Evolutionary conservation across 30 jellyfish, hydroid and myxozoan species (phyloP), one percentile per base, ranked within the genome.

Genomic region (Turritopsis rubra): DNA sequence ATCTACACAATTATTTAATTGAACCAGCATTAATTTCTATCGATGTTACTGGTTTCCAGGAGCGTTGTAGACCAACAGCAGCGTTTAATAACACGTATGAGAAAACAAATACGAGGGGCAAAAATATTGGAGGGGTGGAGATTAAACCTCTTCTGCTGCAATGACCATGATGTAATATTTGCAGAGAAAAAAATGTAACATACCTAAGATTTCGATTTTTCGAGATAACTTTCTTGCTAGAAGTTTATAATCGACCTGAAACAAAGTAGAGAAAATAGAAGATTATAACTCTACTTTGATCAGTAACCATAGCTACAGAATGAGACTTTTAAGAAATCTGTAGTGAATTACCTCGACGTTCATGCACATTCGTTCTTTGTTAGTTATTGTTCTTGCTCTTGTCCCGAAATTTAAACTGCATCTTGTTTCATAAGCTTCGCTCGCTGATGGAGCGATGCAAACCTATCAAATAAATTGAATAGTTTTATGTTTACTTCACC

Each of bases 371-470:
- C 99, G 52, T 79, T 93, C 99, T 66, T 93, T 93, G 72, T 93
- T 93, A 19, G 96, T 93, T 21, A 93, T 93, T 53, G 95, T 93
- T 81, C 99, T 88, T 85, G 99, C 99, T n/a, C 99, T 81, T 1
- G 96, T 86, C 19, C 99, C 99, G 84, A 93, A 93, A 72, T 93
- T 89, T 85, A 93, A 80, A 86, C 99, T 93, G 88, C 99, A 93
- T 54, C 99, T 76, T 78, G 99, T 93, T 80, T 93, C 99, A 83
- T 93, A 93, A 4, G 99, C 93, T 65, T 88, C 99, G 52, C 99
- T 89, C 1, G 95, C 89, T n/a, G 99, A 88, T 4, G 99, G 99
- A 1, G 97, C 98, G 25, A 93, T 95, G 41, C 98, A 93, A 79
- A 93, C 98, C 98, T 93, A 25, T n/a, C n/a, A 30, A 24, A 71